Conservation (phyloP, 2,888 invertebrate species). For the Sinotaia quadrata region DNA sequence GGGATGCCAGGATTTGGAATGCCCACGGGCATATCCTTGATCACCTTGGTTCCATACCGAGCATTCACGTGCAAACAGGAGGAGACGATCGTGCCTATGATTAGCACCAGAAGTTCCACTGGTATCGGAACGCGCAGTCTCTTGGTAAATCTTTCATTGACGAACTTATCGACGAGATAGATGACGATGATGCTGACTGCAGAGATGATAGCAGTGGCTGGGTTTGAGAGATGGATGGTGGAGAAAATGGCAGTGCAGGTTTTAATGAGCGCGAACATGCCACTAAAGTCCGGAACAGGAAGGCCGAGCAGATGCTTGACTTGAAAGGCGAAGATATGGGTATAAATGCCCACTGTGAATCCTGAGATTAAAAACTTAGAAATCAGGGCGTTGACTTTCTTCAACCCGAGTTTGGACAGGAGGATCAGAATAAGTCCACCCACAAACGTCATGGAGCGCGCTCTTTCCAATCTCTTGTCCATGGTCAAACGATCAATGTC, state of each 20-base stretch:
- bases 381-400: conserved; percentile 48
- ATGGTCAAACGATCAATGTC: neutral
- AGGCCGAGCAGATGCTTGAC: conserved; percentile 70
- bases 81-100: conserved; percentile 1
- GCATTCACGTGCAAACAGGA: conserved; percentile 5
- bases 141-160: conserved; percentile 73
- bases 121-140: conserved; percentile 70
- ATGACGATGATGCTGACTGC: conserved; percentile 59
- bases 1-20: conserved; percentile 41
- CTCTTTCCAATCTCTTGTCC: conserved; percentile 42
- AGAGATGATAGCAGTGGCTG: conserved; percentile 43
- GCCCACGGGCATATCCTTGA: conserved; percentile 27
- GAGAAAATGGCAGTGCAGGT: conserved; percentile 45
- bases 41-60: conserved; percentile 1
- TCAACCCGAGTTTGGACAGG: conserved; percentile 44
- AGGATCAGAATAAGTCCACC: conserved; percentile 44
- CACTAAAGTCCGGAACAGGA: conserved; percentile 23
- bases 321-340: conserved; percentile 86
- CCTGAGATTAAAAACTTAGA: conserved; percentile 80
- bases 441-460: conserved; percentile 44
- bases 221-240: conserved; percentile 36
- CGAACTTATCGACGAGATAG: conserved; percentile 51
- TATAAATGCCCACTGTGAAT: conserved; percentile 87
- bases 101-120: conserved; percentile 66
- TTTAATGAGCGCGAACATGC: conserved; percentile 24